Percentiles rank a stretch among this genome's conserved stretches.
Conservation (phyloP, 2,113 vertebrate genomes). For the Mormyrus iriodes region DNA sequence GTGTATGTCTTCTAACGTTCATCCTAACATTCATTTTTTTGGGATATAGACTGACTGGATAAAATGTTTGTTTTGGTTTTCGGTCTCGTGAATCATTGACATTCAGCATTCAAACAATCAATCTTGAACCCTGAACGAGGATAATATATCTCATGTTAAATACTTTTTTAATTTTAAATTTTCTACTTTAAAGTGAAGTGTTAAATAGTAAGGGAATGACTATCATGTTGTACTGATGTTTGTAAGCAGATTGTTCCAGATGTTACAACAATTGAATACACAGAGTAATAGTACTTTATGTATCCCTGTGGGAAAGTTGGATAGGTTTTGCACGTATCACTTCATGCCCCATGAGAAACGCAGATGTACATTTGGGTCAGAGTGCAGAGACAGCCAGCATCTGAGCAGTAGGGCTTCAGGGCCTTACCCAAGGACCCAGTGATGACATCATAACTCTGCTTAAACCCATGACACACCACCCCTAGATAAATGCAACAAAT, state of each 20-base stretch:
- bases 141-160: neutral
- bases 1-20: neutral
- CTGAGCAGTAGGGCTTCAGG: neutral
- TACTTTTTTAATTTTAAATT: neutral
- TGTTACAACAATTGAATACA: neutral
- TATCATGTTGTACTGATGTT: neutral
- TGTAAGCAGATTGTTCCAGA: neutral
- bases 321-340: neutral
- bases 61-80: neutral
- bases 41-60: neutral
- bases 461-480: neutral
- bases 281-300: neutral
- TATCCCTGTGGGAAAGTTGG: neutral
- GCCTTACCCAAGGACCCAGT: neutral
- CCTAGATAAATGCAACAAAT: neutral
- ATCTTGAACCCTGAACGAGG: neutral
- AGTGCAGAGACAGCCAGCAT: neutral
- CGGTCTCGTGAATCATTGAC: neutral
- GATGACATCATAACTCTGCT: neutral
- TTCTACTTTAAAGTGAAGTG: neutral
- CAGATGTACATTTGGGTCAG: neutral
- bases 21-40: neutral
- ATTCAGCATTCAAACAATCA: neutral
- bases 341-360: neutral
- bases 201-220: neutral